Percentiles rank a stretch among this genome's conserved stretches.
These are phyloP conservation scores for Epizoanthus fatuus DNA, from an alignment of 92 coral and sea anemone genomes.

Conservation along the genomic window DNA sequence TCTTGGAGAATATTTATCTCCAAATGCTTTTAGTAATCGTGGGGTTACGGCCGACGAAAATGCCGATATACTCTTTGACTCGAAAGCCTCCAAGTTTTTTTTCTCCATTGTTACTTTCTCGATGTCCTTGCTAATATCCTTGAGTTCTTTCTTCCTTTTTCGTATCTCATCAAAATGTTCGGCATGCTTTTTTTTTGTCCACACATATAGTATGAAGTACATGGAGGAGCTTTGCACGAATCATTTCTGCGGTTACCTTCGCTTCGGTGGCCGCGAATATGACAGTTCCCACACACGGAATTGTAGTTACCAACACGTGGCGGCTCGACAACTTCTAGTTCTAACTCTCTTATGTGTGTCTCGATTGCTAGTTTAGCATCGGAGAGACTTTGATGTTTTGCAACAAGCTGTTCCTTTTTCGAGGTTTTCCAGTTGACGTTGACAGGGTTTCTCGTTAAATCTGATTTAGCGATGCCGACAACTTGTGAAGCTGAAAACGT, in stretches of 20 bases:
- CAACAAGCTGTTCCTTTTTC: slow-evolving; percentile 15
- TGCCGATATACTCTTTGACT: slow-evolving; percentile 46
- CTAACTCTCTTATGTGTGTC: slow-evolving; percentile 32
- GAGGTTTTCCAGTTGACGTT: slow-evolving; percentile 4
- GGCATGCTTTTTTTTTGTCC: neutral
- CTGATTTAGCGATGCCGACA: too few species aligned
- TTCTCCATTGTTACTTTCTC: slow-evolving; percentile 1
- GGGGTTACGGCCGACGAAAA: slow-evolving; percentile 21
- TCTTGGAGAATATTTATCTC: too few species aligned
- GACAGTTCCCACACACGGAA: slow-evolving; percentile 41
- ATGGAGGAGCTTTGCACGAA: slow-evolving; percentile 5
- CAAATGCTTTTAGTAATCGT: too few species aligned
- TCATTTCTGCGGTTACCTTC: slow-evolving; percentile 39
- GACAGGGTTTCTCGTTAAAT: too few species aligned
- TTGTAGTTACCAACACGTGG: slow-evolving; percentile 12
- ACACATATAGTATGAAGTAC: slow-evolving; percentile 35
- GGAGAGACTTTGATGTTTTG: slow-evolving; percentile 14
- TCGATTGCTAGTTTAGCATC: slow-evolving; percentile 10
- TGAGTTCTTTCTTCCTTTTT: neutral
- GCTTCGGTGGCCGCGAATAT: slow-evolving; percentile 29
- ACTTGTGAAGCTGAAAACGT: too few species aligned
- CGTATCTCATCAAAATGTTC: too few species aligned
- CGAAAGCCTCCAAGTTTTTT: slow-evolving; percentile 35
- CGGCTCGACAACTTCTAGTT: slow-evolving; percentile 33
- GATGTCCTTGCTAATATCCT: too few species aligned